Conservation (phyloP, 1,140 invertebrate genomes). For the Rhopalosiphum maidis region DNA sequence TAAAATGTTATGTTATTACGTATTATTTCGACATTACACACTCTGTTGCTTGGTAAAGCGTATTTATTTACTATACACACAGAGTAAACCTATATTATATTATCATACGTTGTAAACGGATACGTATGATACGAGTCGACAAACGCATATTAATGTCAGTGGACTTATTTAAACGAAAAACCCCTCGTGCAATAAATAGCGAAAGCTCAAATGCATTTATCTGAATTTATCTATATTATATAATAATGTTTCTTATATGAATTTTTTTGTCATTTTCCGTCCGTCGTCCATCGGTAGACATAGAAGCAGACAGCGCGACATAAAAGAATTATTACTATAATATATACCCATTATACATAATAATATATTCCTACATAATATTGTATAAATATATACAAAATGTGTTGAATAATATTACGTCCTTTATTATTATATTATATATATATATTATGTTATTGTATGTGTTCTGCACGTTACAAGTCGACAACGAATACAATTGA, state of each 20-base stretch:
- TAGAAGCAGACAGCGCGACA: background rate
- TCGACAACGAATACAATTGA: background rate
- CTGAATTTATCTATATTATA: background rate
- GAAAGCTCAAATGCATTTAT: background rate
- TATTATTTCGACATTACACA: background rate
- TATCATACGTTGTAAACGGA: background rate
- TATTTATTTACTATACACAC: background rate
- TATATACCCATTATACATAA: background rate
- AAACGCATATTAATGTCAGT: background rate
- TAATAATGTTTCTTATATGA: background rate
- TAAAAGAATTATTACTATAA: background rate
- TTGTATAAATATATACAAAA: constrained; percentile 7
- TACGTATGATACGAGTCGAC: background rate
- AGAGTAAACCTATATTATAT: background rate
- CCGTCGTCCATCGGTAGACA: background rate
- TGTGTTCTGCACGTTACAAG: background rate
- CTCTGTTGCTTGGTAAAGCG: background rate
- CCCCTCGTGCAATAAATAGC: background rate
- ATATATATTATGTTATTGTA: background rate
- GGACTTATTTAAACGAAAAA: background rate
- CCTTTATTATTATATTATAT: background rate
- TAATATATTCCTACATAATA: no score
- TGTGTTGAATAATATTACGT: background rate
- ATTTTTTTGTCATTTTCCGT: background rate
- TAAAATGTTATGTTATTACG: background rate